phyloP scores from a whole-genome alignment of 2,888 invertebrate species.

The Andricus quercusramuli region DNA sequence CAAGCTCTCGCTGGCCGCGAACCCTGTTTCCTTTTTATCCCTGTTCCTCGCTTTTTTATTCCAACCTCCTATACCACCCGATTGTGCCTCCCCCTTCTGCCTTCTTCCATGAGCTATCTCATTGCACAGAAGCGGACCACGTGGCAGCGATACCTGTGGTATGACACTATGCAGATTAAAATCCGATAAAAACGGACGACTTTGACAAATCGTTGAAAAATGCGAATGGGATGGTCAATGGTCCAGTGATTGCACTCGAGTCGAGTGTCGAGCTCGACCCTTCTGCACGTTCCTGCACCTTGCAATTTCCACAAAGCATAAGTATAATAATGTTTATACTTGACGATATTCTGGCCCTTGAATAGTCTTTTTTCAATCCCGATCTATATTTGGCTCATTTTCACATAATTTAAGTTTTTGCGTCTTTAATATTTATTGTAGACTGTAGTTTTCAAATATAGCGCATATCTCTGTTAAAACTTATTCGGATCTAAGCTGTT shows the following conservation, averaged over 20 bases:
- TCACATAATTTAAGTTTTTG: too few relatives aligned
- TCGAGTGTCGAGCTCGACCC: conserved; percentile 27
- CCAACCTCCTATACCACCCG: conserved; percentile 32
- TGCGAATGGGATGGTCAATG: conserved; percentile 56
- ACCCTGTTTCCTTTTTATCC: conserved; percentile 14
- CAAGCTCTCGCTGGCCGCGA: conserved; percentile 12
- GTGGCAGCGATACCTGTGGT: conserved; percentile 59
- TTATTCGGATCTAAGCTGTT: too few relatives aligned
- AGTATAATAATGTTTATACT: neutral
- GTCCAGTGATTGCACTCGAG: conserved; percentile 54
- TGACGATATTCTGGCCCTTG: conserved; percentile 41
- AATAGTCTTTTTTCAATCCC: conserved; percentile 62
- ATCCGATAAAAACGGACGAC: conserved; percentile 70
- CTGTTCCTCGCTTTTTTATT: conserved; percentile 43
- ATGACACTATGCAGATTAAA: conserved; percentile 74
- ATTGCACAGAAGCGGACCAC: conserved; percentile 42
- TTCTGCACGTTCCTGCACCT: neutral
- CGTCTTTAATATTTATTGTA: too few relatives aligned
- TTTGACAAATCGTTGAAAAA: conserved; percentile 75
- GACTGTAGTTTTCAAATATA: too few relatives aligned
- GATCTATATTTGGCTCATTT: conserved; percentile 59
- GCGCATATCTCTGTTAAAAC: too few relatives aligned
- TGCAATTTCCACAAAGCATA: neutral
- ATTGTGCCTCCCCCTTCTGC: conserved; percentile 14
- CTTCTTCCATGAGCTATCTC: neutral